These are phyloP conservation scores for Halichondria panicea DNA, from an alignment of 37 sponge, comb jelly and placozoan genomes.

Conservation along the genomic window DNA sequence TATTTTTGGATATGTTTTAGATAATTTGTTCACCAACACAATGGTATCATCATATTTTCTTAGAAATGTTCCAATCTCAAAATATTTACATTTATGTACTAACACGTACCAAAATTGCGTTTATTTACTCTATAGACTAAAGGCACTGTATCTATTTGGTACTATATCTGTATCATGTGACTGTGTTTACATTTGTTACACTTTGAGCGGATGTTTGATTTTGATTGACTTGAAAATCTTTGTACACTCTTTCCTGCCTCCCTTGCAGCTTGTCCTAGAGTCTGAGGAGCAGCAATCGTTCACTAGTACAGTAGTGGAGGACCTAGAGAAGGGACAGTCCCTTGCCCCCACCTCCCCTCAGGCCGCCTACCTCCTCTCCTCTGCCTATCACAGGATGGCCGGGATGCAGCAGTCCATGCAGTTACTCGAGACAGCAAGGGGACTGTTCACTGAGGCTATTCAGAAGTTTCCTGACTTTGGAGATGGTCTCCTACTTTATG, in stretches of 20 bases:
- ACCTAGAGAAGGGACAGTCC: constrained; percentile 32
- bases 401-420: constrained; percentile 37
- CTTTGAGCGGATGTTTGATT: too few relatives aligned
- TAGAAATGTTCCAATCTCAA: too few relatives aligned
- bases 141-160: neutral
- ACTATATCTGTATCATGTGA: neutral
- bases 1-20: too few relatives aligned
- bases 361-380: constrained; percentile 33
- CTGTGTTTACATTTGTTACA: neutral
- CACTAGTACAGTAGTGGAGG: constrained; percentile 5
- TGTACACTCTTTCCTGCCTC: neutral
- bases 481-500: constrained; percentile 53
- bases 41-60: too few relatives aligned
- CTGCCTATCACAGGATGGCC: constrained; percentile 38
- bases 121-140: too few relatives aligned
- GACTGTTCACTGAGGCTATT: constrained; percentile 36
- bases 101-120: too few relatives aligned
- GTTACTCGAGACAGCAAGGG: constrained; percentile 10
- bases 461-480: constrained; percentile 34
- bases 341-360: constrained; percentile 19
- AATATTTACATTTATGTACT: too few relatives aligned
- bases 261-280: constrained; percentile 21
- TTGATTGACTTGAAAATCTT: too few relatives aligned
- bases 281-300: constrained; percentile 12
- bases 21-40: too few relatives aligned